Evolutionary conservation across 2,797 vertebrate species (phyloP).

Genomic region (Microctenopoma steveboyesi): DNA sequence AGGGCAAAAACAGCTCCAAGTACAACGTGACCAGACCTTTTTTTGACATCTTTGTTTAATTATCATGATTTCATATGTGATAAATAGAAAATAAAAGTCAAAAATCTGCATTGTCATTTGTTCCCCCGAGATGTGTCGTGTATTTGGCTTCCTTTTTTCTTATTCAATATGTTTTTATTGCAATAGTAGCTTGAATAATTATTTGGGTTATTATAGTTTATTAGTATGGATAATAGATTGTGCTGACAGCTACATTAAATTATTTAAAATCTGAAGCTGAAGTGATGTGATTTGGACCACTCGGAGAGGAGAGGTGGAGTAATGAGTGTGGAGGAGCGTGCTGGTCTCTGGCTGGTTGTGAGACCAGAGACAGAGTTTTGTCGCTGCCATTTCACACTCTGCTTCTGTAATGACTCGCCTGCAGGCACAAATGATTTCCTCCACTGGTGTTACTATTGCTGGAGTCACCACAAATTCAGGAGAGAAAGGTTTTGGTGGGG

Average conservation of each 20-base stretch:
- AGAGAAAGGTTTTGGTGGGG: slow-evolving; percentile 40
- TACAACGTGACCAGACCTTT: slow-evolving; percentile 4
- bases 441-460: slow-evolving; percentile 90
- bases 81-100: neutral
- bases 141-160: neutral
- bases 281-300: neutral
- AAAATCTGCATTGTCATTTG: too few species aligned
- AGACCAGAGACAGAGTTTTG: slow-evolving; percentile 82
- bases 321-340: slow-evolving; percentile 62
- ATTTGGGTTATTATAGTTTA: too few species aligned
- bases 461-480: slow-evolving; percentile 78
- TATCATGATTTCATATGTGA: neutral
- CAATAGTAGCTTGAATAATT: neutral
- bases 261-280: too few species aligned
- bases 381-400: slow-evolving; percentile 79
- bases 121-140: too few species aligned
- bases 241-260: too few species aligned
- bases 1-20: slow-evolving; percentile 54
- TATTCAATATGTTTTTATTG: neutral
- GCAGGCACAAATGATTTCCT: slow-evolving; percentile 93
- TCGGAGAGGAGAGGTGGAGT: slow-evolving; percentile 34
- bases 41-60: neutral
- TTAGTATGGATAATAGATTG: too few species aligned
- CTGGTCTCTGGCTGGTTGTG: slow-evolving; percentile 72
- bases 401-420: slow-evolving; percentile 94